phyloP scores from a whole-genome alignment of 1,140 invertebrate genomes.

The Pseudomyrmex dendroicus region DNA sequence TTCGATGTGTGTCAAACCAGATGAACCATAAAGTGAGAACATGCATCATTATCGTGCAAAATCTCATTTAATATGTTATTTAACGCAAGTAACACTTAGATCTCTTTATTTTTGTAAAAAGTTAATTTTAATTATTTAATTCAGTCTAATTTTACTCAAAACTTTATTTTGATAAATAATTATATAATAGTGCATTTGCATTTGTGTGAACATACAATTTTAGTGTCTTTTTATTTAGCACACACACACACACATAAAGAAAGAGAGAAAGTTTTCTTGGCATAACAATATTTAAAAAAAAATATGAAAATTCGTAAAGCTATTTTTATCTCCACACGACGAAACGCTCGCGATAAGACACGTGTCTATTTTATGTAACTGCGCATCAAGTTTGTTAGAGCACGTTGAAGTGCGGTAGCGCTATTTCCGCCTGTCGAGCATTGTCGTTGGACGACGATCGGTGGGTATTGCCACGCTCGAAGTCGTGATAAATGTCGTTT shows the following conservation, averaged over 20 bases:
- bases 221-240: background rate
- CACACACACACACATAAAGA: too few relatives aligned
- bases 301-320: background rate
- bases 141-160: too few relatives aligned
- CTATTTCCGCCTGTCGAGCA: constrained; percentile 31
- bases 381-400: background rate
- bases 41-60: background rate
- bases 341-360: background rate
- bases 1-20: constrained; percentile 7
- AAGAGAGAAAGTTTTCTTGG: too few relatives aligned
- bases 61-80: background rate
- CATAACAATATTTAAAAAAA: background rate
- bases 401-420: constrained; percentile 9
- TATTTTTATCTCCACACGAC: background rate
- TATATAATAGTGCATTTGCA: background rate
- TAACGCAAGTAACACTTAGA: too few relatives aligned
- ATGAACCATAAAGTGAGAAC: background rate
- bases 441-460: constrained; percentile 8
- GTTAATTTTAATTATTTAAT: too few relatives aligned
- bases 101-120: too few relatives aligned
- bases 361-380: constrained; percentile 34
- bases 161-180: background rate
- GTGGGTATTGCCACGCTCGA: constrained; percentile 21
- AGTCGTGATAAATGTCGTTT: constrained; percentile 64
- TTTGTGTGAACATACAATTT: background rate